Conservation (phyloP, 2,113 vertebrate species). For the Thomomys bottae region DNA sequence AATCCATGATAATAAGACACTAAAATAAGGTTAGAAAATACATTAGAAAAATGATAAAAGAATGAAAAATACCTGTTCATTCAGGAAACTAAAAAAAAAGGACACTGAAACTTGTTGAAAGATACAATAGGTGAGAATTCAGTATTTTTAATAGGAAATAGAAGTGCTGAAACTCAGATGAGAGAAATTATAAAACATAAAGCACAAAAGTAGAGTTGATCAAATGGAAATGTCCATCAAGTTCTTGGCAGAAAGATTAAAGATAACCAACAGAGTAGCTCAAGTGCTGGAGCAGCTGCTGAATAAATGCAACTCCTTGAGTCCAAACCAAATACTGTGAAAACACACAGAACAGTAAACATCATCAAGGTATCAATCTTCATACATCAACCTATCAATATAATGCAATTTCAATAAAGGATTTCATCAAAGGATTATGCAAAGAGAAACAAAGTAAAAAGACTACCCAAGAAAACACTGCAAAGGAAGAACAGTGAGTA, state of each 20-base stretch:
- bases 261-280: background rate
- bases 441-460: constrained; percentile 6
- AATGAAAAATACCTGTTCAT: background rate
- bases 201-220: background rate
- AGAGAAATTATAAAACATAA: constrained; percentile 18
- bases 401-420: background rate
- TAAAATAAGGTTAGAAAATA: constrained; percentile 2
- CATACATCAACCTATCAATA: background rate
- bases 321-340: no score
- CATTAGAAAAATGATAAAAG: constrained; percentile 24
- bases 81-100: constrained; percentile 27
- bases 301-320: no score
- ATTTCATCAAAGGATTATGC: background rate
- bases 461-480: background rate
- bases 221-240: background rate
- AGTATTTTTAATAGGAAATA: background rate
- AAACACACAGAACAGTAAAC: background rate
- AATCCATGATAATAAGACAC: background rate
- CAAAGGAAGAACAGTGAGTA: background rate
- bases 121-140: background rate
- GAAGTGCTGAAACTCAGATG: background rate
- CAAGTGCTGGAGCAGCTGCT: no score
- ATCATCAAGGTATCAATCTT: background rate
- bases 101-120: background rate
- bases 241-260: constrained; percentile 17